Percentiles rank a stretch among this genome's conserved stretches.
Conservation (phyloP, 2,888 invertebrate genomes). For the Melanostoma mellinum region DNA sequence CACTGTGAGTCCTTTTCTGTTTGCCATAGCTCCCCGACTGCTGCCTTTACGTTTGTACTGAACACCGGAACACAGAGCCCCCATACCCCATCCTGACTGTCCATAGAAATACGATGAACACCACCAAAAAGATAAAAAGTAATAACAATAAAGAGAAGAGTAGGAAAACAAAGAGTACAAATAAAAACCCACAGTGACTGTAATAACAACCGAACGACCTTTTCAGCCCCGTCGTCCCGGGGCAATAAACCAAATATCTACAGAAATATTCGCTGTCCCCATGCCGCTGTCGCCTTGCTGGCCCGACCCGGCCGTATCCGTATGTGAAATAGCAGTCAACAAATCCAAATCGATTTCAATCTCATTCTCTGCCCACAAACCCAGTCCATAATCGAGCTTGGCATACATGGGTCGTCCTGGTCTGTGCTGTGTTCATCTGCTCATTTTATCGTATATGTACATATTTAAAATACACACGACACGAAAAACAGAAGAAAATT, state of each 20-base stretch:
- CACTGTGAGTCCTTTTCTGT: conserved; percentile 17
- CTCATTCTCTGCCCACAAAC: background rate
- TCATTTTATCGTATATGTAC: conserved; percentile 34
- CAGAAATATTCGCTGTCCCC: conserved; percentile 51
- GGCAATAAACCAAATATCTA: conserved; percentile 59
- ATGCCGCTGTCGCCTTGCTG: background rate
- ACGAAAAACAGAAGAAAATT: conserved; percentile 14
- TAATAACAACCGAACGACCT: conserved; percentile 61
- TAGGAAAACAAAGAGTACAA: conserved; percentile 25
- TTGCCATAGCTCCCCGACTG: conserved; percentile 14
- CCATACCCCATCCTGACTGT: conserved; percentile 9
- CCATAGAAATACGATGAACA: conserved; percentile 57
- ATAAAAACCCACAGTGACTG: conserved; percentile 59
- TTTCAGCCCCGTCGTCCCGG: conserved; percentile 21
- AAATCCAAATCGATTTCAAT: conserved; percentile 69
- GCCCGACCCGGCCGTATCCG: conserved; percentile 19
- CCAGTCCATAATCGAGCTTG: conserved; percentile 49
- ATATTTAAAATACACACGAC: conserved; percentile 58
- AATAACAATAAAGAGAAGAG: conserved; percentile 54
- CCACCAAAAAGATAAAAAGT: conserved; percentile 55
- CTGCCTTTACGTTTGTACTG: background rate
- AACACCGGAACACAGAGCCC: conserved; percentile 1
- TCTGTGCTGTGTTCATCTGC: conserved; percentile 16
- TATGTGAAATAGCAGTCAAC: conserved; percentile 58
- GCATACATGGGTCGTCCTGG: conserved; percentile 25